Conservation (phyloP, 1,140 invertebrate species). For the Microplitis mediator region DNA sequence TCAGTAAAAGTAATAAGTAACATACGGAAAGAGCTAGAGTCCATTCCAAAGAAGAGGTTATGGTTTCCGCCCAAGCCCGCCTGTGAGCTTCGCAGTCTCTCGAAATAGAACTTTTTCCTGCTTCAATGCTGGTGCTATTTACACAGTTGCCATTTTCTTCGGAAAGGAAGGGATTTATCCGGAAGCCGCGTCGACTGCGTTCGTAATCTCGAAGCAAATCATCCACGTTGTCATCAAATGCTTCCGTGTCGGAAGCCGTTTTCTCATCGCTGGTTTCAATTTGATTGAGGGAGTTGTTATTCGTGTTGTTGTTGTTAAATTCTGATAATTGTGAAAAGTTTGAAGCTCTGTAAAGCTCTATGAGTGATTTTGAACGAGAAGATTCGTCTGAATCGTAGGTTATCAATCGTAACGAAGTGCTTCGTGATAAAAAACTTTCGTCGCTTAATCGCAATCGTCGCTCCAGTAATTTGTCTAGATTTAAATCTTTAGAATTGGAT, state of each 20-base stretch:
- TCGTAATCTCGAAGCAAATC: conserved; percentile 69
- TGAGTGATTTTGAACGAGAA: conserved; percentile 41
- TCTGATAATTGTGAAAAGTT: conserved; percentile 18
- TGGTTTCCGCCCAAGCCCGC: conserved; percentile 70
- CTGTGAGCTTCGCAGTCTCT: conserved; percentile 75
- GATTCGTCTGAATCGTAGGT: conserved; percentile 25
- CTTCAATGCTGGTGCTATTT: conserved; percentile 68
- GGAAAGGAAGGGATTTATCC: conserved; percentile 53
- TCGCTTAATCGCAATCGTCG: conserved; percentile 43
- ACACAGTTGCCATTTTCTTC: conserved; percentile 10
- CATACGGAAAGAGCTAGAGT: conserved; percentile 50
- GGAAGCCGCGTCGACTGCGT: conserved; percentile 65
- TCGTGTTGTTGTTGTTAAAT: neutral
- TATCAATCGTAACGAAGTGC: conserved; percentile 39
- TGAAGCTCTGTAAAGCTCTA: conserved; percentile 37
- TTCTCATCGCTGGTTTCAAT: too few relatives aligned
- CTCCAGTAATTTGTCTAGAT: neutral
- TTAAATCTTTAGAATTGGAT: neutral
- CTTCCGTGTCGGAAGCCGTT: too few relatives aligned
- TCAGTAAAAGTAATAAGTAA: neutral
- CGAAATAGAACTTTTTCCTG: conserved; percentile 76
- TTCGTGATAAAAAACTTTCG: conserved; percentile 43
- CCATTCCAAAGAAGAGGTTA: conserved; percentile 66
- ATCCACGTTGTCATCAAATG: conserved; percentile 51
- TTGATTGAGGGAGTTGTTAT: too few relatives aligned